Evolutionary conservation across 2,888 invertebrate species (phyloP).

Genomic region (Tachina lurida): DNA sequence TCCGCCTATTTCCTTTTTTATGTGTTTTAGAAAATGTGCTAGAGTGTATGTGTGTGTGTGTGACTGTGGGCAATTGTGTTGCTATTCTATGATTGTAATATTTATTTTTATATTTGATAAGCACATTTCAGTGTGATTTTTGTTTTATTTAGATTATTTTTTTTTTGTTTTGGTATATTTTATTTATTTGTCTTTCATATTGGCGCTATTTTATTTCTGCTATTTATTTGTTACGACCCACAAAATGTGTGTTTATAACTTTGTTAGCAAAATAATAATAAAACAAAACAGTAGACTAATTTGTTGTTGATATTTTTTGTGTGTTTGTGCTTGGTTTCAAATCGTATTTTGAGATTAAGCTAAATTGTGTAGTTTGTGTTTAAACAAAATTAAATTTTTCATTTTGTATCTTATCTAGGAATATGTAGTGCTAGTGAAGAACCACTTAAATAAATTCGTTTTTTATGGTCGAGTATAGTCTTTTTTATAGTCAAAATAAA

Average conservation of each 20-base stretch:
- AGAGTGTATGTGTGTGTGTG: not conserved
- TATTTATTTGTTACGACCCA: slow-evolving; percentile 52
- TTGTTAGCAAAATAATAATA: slow-evolving; percentile 27
- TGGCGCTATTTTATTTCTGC: slow-evolving; percentile 7
- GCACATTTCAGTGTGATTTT: slow-evolving; percentile 62
- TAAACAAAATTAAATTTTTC: no score
- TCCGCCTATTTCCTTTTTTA: slow-evolving; percentile 47
- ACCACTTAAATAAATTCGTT: no score
- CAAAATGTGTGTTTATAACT: slow-evolving; percentile 67
- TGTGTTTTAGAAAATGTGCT: slow-evolving; percentile 15
- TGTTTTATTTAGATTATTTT: slow-evolving; percentile 51
- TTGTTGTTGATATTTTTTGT: slow-evolving; percentile 4
- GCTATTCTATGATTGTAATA: slow-evolving; percentile 56
- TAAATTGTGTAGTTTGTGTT: no score
- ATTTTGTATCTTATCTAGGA: no score
- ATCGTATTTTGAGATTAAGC: no score
- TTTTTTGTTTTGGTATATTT: slow-evolving; percentile 30
- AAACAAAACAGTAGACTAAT: not conserved
- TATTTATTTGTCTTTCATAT: slow-evolving; percentile 1
- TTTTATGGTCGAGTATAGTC: no score
- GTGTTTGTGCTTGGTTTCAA: slow-evolving; percentile 36
- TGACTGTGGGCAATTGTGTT: slow-evolving; percentile 8
- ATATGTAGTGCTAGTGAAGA: no score
- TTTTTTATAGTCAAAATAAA: no score
- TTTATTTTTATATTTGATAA: slow-evolving; percentile 63